A percentile compares a stretch with the other conserved stretches of the same genome.
Conservation (phyloP, 2,113 vertebrate genomes). For the Bungarus multicinctus region DNA sequence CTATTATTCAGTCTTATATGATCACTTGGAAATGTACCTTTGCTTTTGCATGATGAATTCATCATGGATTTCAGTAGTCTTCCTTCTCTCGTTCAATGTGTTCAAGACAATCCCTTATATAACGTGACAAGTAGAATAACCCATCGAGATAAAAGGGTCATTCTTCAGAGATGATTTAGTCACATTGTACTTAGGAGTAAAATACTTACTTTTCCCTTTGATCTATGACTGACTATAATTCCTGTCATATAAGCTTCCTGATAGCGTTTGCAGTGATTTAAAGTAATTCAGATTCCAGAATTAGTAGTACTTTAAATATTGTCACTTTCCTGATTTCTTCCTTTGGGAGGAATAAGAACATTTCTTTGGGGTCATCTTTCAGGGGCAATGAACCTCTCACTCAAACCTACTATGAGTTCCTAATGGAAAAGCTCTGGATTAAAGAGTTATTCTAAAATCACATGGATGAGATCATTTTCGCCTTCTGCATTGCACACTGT, state of each 20-base stretch:
- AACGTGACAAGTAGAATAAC: slow-evolving; percentile 18
- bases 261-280: not conserved
- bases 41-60: not conserved
- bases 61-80: not conserved
- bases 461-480: not conserved
- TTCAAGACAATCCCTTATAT: not conserved
- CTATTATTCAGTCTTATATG: slow-evolving; percentile 16
- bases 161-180: slow-evolving; percentile 31
- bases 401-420: not conserved
- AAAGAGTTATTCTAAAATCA: not conserved
- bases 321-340: not conserved
- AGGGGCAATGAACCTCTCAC: not conserved
- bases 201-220: slow-evolving; percentile 29
- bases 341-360: not conserved
- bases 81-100: not conserved
- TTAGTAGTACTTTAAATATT: not conserved
- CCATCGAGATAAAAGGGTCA: not conserved
- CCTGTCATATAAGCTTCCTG: not conserved
- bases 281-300: not conserved
- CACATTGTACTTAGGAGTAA: not conserved
- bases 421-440: not conserved
- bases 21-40: slow-evolving; percentile 4
- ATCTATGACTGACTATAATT: not conserved
- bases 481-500: not conserved
- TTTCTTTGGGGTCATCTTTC: not conserved